Percentiles rank a stretch among this genome's conserved stretches.
Conservation (phyloP, 2,113 vertebrate species). For the Arenaria interpres region DNA sequence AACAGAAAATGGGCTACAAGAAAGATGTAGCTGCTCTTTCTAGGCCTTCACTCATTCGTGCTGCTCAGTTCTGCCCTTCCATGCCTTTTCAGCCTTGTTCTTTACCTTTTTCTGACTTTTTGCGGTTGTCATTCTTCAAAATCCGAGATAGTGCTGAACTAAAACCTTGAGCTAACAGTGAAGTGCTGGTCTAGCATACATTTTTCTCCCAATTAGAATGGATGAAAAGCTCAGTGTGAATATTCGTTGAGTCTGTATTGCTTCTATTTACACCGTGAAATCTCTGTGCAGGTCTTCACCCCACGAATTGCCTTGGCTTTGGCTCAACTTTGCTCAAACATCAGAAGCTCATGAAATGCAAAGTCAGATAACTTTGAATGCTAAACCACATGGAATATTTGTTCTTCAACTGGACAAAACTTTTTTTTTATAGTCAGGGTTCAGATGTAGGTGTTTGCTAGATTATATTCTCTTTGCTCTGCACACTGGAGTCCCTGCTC, state of each 20-base stretch:
- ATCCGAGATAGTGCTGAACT: neutral
- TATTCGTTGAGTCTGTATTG: neutral
- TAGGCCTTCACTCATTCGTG: neutral
- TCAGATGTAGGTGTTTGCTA: neutral
- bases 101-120: neutral
- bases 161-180: slow-evolving; percentile 43
- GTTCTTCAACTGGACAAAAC: neutral
- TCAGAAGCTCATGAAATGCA: slow-evolving; percentile 40
- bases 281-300: neutral
- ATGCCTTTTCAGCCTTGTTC: neutral
- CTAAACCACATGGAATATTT: neutral
- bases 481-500: neutral
- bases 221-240: slow-evolving; percentile 1
- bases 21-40: neutral
- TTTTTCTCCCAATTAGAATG: slow-evolving; percentile 20
- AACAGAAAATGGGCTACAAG: neutral
- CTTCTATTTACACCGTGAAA: neutral
- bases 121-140: neutral
- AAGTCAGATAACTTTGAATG: slow-evolving; percentile 20
- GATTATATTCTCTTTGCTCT: neutral
- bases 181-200: neutral
- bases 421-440: neutral
- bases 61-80: neutral
- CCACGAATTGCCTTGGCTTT: neutral
- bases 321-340: slow-evolving; percentile 28